Evolutionary conservation across 2,113 vertebrate genomes (phyloP).

Genomic region (Pedionomus torquatus): DNA sequence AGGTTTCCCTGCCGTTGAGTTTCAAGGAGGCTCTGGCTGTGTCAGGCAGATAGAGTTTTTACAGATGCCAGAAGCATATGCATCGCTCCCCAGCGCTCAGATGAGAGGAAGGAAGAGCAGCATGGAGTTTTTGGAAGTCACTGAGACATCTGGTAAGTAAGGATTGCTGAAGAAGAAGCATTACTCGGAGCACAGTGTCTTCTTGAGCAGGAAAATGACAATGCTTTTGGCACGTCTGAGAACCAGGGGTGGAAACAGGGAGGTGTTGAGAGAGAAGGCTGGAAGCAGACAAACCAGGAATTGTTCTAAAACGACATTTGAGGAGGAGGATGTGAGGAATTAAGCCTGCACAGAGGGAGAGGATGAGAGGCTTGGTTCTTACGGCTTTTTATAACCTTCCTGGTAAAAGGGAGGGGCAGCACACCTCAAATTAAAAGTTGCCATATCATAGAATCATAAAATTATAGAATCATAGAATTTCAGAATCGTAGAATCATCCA

Average conservation of each 20-base stretch:
- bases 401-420: neutral
- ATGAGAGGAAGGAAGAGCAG: conserved; percentile 49
- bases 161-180: neutral
- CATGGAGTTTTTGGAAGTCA: conserved; percentile 38
- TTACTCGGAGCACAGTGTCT: neutral
- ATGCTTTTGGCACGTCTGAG: conserved; percentile 1
- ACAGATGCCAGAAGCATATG: conserved; percentile 49
- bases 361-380: neutral
- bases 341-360: neutral
- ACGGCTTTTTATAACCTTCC: neutral
- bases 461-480: too few species aligned
- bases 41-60: conserved; percentile 25
- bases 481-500: too few species aligned
- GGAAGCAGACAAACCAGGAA: neutral
- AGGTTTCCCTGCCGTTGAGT: conserved; percentile 11
- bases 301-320: conserved; percentile 3
- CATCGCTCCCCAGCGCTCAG: neutral
- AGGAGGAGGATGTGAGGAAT: neutral
- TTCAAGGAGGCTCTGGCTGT: neutral
- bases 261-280: conserved; percentile 1
- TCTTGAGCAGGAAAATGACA: conserved; percentile 13
- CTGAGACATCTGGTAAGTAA: conserved; percentile 49
- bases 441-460: too few species aligned
- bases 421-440: neutral
- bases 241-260: neutral